Percentiles rank a stretch among this genome's conserved stretches.
Conservation (phyloP, 2,113 vertebrate species). For the Cnemophilus loriae region DNA sequence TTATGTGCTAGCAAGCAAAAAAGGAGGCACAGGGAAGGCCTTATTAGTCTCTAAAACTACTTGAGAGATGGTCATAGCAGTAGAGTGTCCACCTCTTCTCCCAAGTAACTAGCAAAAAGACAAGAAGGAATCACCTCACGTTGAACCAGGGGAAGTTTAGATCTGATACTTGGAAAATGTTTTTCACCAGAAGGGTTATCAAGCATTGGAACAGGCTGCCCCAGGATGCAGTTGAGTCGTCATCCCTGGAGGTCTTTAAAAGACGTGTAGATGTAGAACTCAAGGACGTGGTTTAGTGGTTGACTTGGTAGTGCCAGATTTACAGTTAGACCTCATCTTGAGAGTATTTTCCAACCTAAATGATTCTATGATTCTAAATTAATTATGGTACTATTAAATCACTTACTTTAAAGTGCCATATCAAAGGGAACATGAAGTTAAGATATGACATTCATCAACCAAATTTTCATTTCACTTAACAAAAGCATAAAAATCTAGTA, state of each 20-base stretch:
- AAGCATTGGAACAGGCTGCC: background rate
- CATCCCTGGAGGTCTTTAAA: background rate
- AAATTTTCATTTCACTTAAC: background rate
- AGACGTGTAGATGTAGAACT: rapidly evolving
- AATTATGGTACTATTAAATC: background rate
- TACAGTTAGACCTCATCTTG: background rate
- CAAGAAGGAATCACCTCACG: background rate
- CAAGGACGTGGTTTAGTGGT: background rate
- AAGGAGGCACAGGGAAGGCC: background rate
- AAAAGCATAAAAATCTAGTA: background rate
- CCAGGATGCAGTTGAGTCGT: background rate
- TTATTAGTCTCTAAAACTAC: background rate
- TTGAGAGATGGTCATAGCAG: background rate
- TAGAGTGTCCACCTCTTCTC: background rate
- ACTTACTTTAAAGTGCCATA: background rate
- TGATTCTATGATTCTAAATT: background rate
- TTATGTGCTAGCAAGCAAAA: background rate
- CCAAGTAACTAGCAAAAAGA: background rate
- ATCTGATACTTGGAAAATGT: background rate
- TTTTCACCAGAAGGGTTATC: background rate
- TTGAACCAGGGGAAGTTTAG: background rate
- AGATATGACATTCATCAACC: background rate
- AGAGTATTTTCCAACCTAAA: background rate
- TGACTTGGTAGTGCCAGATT: background rate
- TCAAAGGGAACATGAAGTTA: background rate